Evolutionary conservation across 1,140 invertebrate genomes (phyloP), one percentile per base, ranked within the genome.

Genomic region (Maconellicoccus hirsutus): DNA sequence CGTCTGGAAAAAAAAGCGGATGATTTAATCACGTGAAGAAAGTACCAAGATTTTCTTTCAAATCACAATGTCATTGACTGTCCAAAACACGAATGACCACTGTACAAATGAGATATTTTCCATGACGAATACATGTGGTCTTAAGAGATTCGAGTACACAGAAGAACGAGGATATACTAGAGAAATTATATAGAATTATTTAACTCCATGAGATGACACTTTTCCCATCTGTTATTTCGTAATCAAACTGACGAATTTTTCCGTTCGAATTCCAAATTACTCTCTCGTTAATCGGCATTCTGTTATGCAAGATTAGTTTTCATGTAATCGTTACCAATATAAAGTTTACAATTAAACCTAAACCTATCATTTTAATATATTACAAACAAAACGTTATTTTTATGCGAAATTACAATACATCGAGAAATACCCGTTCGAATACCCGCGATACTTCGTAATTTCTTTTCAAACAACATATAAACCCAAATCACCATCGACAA

Each of bases 191-290:
- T 4, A 23, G 22, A 66, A 66, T 66, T 66, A 66, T 66, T 66
- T 66, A 66, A 66, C 61, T 66, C 61, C 19, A 66, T 66, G 61
- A 66, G 61, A 66, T 66, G 61, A 66, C 61, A 66, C 61, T 66
- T 66, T 66, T 66, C 25, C 61, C 25, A 25, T 66, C 25, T 25
- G 61, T 10, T 66, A 66, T 66, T 66, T 66, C 61, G 61, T 66
- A 66, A 66, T 25, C 10, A 52, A 3, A 16, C 10, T 19, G 42
- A 52, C n/a, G 42, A 52, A 52, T 52, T 52, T 52, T 52, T 52
- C 10, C n/a, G 10, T 8, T 52, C 16, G 14, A 23, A 4, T 66
- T 66, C 25, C 22, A 26, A 66, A 52, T 52, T 16, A 52, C 16
- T 19, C 6, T 52, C 2, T 19, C 42, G n/a, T 16, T 52, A 52